Evolutionary conservation across 2,113 vertebrate genomes (phyloP), one percentile per base, ranked within the genome.

Genomic region (Forbesichthys papilliferus): DNA sequence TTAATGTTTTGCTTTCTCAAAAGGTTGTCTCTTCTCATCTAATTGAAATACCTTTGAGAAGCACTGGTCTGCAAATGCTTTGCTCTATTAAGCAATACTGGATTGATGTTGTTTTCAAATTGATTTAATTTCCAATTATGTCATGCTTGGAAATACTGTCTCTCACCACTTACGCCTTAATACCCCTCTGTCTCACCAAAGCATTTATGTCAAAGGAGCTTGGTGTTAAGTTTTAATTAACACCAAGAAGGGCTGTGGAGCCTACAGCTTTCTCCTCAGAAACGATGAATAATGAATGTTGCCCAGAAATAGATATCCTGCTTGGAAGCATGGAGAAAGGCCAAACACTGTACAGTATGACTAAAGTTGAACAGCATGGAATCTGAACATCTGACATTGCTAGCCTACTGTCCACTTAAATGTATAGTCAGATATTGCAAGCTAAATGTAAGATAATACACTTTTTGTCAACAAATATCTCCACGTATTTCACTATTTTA

Each of bases 111-210:
- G 85, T 79, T 80, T 70, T 84, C 84, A 79, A 90, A 82, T 75
- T 82, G 87, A 91, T 88, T 80, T 82, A 78, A 75, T 64, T 68
- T 66, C 64, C 74, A 90, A 91, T 93, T 91, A 91, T 54, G 77
- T 75, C 79, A 71, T 77, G 83, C 87, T 68, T 69, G 66, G 72
- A 80, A 78, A 70, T 67, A 53, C 62, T 62, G 59, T 78, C 54
- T 66, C 68, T 68, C 66, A 47, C 76, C 66, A 73, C 58, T 51
- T 59, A 68, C 66, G 62, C 61, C 60, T 48, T 70, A 76, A 69
- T 61, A 61, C 65, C 78, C 66, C 59, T 70, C 68, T 64, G 42
- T 75, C 74, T 78, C 46, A n/a, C 62, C 62, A 55, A 59, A 46
- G 51, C 66, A 48, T 64, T 65, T 57, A 5, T 11, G 64, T 56